Conservation (phyloP, 1,140 invertebrate species). For the Conus betulinus region DNA sequence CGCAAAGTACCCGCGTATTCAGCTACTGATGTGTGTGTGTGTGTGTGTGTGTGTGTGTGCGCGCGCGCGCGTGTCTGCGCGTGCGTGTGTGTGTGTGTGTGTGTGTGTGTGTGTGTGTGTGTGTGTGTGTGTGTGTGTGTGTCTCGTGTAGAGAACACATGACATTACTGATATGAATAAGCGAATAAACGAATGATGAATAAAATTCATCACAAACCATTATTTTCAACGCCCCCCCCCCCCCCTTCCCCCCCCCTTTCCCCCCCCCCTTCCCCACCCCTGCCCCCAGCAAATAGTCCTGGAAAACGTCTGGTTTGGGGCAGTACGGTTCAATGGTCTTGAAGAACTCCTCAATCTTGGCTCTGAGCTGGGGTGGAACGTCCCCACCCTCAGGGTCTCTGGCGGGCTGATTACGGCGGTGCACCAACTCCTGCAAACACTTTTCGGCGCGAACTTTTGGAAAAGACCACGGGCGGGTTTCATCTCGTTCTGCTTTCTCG, state of each 20-base stretch:
- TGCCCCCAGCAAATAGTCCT: neutral
- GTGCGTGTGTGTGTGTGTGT: conserved; percentile 6
- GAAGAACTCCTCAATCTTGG: conserved; percentile 28
- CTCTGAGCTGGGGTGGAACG: conserved; percentile 21
- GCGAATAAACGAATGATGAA: neutral
- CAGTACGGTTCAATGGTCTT: conserved; percentile 25
- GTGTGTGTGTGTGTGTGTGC: conserved; percentile 12
- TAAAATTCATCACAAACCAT: neutral
- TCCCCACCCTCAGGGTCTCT: neutral
- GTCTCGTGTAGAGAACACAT: neutral
- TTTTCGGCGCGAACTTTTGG: neutral
- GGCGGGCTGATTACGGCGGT: neutral
- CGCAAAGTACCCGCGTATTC: neutral
- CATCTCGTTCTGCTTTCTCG: neutral
- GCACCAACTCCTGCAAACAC: conserved; percentile 20
- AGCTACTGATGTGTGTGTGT: neutral
- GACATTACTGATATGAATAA: neutral
- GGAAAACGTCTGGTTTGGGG: neutral
- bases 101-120: neutral
- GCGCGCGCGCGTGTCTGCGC: neutral
- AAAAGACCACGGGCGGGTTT: neutral
- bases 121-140: neutral
- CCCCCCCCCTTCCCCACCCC: too few species aligned
- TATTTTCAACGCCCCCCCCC: too few species aligned
- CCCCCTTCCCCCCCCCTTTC: too few species aligned